These are phyloP conservation scores for Ciconia boyciana DNA, from an alignment of 2,113 vertebrate genomes.

Conservation along the genomic window DNA sequence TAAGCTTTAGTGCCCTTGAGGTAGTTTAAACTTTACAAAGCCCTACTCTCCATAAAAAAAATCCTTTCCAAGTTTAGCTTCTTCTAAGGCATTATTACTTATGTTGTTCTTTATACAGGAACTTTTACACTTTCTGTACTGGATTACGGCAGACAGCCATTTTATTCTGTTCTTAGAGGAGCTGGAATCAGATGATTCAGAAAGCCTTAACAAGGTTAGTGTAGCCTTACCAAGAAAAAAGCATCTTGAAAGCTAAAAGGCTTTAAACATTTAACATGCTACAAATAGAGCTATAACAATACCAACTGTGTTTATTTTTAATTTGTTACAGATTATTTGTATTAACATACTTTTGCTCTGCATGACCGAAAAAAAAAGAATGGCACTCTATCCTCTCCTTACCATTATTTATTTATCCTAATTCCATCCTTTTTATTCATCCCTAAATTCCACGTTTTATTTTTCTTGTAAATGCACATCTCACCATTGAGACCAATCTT, in stretches of 20 bases:
- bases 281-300: neutral
- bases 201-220: neutral
- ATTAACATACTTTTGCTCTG: neutral
- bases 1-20: neutral
- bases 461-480: neutral
- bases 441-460: neutral
- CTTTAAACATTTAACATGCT: neutral
- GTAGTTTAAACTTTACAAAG: neutral
- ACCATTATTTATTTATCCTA: neutral
- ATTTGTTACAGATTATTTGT: neutral
- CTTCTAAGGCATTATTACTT: neutral
- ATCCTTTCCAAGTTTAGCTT: neutral
- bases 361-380: neutral
- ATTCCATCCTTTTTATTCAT: neutral
- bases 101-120: neutral
- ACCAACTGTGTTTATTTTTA: neutral
- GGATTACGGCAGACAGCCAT: neutral
- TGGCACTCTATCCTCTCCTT: neutral
- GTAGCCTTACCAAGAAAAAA: neutral
- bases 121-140: neutral
- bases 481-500: neutral
- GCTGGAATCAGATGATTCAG: neutral
- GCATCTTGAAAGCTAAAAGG: neutral
- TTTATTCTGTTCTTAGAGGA: neutral
- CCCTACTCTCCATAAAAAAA: neutral